These are phyloP conservation scores for Leptinotarsa peninsularis DNA, from an alignment of 2,888 invertebrate genomes.

Conservation along the genomic window DNA sequence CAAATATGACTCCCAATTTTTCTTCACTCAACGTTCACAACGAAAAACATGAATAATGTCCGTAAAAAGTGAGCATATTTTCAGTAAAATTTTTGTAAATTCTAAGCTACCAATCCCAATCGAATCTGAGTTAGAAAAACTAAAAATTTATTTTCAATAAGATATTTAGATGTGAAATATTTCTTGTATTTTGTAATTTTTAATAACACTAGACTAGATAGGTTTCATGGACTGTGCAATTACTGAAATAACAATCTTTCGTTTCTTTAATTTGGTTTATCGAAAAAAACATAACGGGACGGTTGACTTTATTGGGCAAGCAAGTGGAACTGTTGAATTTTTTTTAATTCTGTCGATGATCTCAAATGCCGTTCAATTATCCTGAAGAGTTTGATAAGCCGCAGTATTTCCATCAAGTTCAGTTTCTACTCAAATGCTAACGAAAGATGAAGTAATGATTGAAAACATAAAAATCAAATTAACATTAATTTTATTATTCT, in stretches of 20 bases:
- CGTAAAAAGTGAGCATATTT: neutral
- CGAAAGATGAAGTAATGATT: no score
- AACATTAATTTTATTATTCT: neutral
- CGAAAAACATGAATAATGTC: neutral
- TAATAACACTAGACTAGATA: conserved; percentile 19
- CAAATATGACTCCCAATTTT: no score
- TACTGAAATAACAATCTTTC: conserved; percentile 23
- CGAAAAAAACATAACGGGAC: neutral
- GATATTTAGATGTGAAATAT: neutral
- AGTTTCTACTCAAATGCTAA: no score
- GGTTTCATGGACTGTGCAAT: conserved; percentile 36
- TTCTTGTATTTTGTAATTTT: conserved; percentile 13
- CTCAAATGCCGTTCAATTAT: no score
- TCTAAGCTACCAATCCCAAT: neutral
- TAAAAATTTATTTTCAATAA: neutral
- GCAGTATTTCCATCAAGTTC: no score
- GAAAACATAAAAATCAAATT: neutral
- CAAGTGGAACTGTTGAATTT: no score
- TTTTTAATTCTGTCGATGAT: no score
- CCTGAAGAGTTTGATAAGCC: no score
- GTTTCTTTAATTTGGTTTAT: conserved; percentile 11
- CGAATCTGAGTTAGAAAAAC: neutral
- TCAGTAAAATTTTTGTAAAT: no score
- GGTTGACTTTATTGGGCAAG: neutral
- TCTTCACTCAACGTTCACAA: no score